Conservation (phyloP, 2,797 vertebrate genomes). For the Diglossa cyanea region DNA sequence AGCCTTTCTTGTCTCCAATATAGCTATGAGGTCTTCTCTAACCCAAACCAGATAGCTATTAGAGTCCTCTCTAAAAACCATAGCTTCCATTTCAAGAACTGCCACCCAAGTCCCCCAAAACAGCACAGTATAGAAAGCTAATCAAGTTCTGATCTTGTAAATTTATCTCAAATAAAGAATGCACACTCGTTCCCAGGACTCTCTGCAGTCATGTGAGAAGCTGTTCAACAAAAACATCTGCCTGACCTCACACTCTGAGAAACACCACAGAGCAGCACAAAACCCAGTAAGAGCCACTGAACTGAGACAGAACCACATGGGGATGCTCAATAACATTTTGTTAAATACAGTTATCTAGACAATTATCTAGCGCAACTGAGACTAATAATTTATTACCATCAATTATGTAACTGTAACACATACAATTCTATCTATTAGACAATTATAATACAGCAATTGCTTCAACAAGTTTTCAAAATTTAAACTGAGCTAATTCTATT, state of each 20-base stretch:
- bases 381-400: neutral
- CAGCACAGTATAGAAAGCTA: neutral
- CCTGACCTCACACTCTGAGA: neutral
- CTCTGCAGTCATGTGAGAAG: neutral
- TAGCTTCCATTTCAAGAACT: neutral
- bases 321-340: neutral
- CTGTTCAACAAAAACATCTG: neutral
- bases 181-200: neutral
- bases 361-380: neutral
- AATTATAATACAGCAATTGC: neutral
- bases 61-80: fast-evolving
- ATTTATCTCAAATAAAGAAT: neutral
- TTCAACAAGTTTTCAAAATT: neutral
- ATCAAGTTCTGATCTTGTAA: neutral
- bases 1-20: neutral
- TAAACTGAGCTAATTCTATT: neutral
- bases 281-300: neutral
- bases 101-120: neutral
- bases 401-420: neutral
- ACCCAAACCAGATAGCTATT: neutral
- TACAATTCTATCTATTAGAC: neutral
- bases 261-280: neutral
- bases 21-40: neutral
- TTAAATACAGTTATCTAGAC: neutral
- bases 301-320: neutral